Evolutionary conservation across 2,113 vertebrate species (phyloP), one percentile per base, ranked within the genome.

Genomic region (Synchiropus splendidus): DNA sequence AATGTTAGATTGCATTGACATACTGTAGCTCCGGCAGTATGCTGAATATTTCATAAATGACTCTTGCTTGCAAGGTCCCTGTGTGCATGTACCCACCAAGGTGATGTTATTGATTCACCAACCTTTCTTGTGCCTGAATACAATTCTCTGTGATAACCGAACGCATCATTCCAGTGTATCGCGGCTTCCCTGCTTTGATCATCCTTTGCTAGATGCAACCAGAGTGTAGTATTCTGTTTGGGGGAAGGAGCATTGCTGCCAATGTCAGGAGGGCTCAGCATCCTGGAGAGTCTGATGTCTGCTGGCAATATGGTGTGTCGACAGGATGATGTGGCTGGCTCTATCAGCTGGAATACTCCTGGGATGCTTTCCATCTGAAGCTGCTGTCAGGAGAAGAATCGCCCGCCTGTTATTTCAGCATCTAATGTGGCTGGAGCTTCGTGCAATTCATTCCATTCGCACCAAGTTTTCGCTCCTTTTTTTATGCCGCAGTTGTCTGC

Each of bases 281-380:
- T 74, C 70, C 73, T 17, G 57, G 42, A 69, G 60, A 60, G 54
- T 68, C 55, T 57, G 67, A 58, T 61, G 61, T 70, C 67, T 61
- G 62, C 16, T 58, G 64, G 61, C 64, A 68, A 72, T 70, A 65
- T 64, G 64, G 63, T 59, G 61, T 61, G 64, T 69, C 36, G 41
- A 48, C 18, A 4, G 58, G 63, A 68, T 48, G 70, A 53, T 51
- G 55, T 21, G 50, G 43, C 53, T 42, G 57, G 49, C 61, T 66
- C 62, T 31, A 58, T 72, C n/a, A n/a, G n/a, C n/a, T n/a, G n/a
- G n/a, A 70, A 75, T 57, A 41, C 74, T 75, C 72, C 36, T 43
- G 74, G 69, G 77, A 72, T 49, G 37, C 58, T 66, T 66, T 65
- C 50, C 64, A 49, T 58, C 53, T 45, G 15, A 13, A 42, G 53